Evolutionary conservation across 2,113 vertebrate species (phyloP).

Genomic region (Cardinalis cardinalis): DNA sequence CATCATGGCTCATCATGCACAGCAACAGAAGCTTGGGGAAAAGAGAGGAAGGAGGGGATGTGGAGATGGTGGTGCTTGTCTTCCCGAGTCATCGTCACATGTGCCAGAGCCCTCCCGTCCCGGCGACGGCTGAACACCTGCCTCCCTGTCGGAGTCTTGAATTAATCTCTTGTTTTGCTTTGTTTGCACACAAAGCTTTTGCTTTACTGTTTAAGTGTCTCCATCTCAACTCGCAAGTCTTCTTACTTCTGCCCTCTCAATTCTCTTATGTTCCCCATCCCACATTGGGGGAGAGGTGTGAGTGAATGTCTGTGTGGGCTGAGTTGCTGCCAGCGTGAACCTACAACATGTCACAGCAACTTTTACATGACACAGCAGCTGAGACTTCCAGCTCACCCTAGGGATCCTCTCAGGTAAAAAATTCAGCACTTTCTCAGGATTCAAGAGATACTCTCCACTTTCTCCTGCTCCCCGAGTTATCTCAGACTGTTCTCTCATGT

Average conservation of each 20-base stretch:
- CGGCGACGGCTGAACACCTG: fast-evolving
- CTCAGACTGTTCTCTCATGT: background rate
- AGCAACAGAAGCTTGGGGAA: background rate
- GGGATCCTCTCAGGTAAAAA: background rate
- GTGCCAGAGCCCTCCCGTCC: background rate
- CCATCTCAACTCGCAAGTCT: background rate
- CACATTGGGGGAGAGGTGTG: background rate
- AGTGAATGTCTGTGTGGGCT: background rate
- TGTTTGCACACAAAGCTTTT: background rate
- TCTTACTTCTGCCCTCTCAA: background rate
- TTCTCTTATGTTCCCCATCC: background rate
- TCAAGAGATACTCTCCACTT: background rate
- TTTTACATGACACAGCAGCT: background rate
- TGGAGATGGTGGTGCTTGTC: background rate
- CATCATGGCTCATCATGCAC: fast-evolving
- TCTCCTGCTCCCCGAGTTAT: background rate
- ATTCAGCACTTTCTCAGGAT: background rate
- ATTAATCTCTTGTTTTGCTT: background rate
- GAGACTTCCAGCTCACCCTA: background rate
- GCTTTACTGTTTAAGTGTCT: background rate
- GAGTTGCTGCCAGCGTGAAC: background rate
- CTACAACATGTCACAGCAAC: background rate
- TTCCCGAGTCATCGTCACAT: fast-evolving
- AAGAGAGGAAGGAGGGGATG: background rate
- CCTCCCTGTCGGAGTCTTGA: fast-evolving